phyloP scores from a whole-genome alignment of 92 coral and sea anemone species.

The Parazoanthus atlanticus region DNA sequence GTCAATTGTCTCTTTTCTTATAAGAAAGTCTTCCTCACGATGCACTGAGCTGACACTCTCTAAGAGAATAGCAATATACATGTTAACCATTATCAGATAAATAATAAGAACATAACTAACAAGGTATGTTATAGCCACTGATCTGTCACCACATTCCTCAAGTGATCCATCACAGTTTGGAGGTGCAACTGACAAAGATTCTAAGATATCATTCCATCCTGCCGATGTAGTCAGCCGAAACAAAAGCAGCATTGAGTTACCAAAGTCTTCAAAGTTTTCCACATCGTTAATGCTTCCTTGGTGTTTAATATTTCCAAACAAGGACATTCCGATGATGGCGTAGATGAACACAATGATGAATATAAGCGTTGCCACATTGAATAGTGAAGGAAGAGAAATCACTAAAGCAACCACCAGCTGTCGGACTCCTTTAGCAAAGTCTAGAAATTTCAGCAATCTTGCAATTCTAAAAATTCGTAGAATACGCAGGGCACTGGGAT shows the following conservation, averaged over 20 bases:
- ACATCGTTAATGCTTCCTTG: conserved; percentile 80
- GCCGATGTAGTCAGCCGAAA: conserved; percentile 89
- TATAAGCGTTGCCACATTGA: conserved; percentile 84
- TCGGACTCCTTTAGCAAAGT: conserved; percentile 91
- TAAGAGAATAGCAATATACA: conserved; percentile 92
- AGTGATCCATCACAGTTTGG: conserved; percentile 75
- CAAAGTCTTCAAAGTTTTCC: conserved; percentile 85
- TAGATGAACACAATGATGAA: conserved; percentile 88
- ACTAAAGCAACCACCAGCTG: conserved; percentile 87
- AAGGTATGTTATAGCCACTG: conserved; percentile 58
- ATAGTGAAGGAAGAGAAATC: conserved; percentile 87
- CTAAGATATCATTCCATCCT: conserved; percentile 93
- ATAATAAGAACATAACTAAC: conserved; percentile 76
- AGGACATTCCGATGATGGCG: conserved; percentile 95
- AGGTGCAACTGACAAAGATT: conserved; percentile 72
- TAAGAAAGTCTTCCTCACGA: conserved; percentile 83
- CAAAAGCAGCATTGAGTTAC: conserved; percentile 79
- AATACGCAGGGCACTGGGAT: conserved; percentile 87
- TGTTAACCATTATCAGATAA: conserved; percentile 86
- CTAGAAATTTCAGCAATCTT: conserved; percentile 79
- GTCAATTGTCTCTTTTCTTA: conserved; percentile 77
- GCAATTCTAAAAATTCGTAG: conserved; percentile 93
- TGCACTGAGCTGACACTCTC: conserved; percentile 92
- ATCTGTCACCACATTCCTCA: conserved; percentile 66
- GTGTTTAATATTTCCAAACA: conserved; percentile 80